Evolutionary conservation across 2,113 vertebrate species (phyloP), one percentile per base, ranked within the genome.

Genomic region (Ochotona curzoniae): DNA sequence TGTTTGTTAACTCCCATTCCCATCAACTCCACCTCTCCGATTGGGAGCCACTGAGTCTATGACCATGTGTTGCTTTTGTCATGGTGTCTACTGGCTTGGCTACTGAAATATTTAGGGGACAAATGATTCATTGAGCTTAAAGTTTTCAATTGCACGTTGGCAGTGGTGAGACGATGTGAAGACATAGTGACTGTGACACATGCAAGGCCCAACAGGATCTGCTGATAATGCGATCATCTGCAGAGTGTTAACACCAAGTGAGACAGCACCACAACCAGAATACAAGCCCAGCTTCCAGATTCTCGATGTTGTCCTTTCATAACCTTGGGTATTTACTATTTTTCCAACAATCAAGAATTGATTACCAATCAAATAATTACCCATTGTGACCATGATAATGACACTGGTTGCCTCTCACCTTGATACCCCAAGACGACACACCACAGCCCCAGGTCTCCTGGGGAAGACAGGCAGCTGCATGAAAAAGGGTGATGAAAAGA

Each of bases 101-200:
- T 26, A 25, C 64, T n/a, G 51, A 78, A 84, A 70, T 64, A 7
- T 35, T 44, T 71, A 66, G 23, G 28, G 30, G 28, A 49, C 7
- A 6, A 76, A 66, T 35, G 80, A 80, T 35, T 73, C 17, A 8
- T 28, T 44, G n/a, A 67, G 63, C 47, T 60, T 32, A 82, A n/a
- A 64, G 26, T 54, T 38, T 80, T n/a, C 25, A 84, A 70, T 32
- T 38, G 44, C 30, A 51, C 38, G 30, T 14, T 3, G 44, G 38
- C 26, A 26, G 66, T 47, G 28, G 8, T 20, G 11, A 30, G n/a
- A 3, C 38, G 20, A 20, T n/a, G 35, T 49, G n/a, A 7, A 71
- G 66, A 44, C 5, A 2, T 13, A 25, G 15, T 44, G 8, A 54
- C 3, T 47, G 28, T 47, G 61, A 26, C 10, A 13, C 8, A 0